These are phyloP conservation scores for Drosophila insularis DNA, from an alignment of 1,140 invertebrate genomes.

Conservation along the genomic window DNA sequence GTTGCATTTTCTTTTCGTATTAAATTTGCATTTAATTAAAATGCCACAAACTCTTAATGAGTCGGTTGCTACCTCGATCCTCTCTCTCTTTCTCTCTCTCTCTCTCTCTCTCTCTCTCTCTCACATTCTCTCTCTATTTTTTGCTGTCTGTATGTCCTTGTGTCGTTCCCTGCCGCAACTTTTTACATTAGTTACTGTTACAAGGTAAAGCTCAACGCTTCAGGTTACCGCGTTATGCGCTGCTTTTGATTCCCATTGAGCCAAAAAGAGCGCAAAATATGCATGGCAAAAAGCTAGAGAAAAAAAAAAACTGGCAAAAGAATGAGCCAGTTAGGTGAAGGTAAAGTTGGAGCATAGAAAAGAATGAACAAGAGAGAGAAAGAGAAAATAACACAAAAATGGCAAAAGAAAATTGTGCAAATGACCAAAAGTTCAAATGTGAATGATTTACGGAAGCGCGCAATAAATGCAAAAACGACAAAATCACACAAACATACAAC, in stretches of 20 bases:
- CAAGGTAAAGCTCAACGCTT: slow-evolving; percentile 51
- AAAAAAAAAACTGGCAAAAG: not conserved
- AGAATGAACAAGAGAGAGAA: not conserved
- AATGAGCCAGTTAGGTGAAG: not conserved
- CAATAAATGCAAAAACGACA: not conserved
- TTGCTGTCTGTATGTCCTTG: not conserved
- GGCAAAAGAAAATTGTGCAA: slow-evolving; percentile 48
- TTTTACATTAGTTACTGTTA: slow-evolving; percentile 61
- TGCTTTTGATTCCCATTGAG: slow-evolving; percentile 54
- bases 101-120: not conserved
- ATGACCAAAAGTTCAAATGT: slow-evolving; percentile 63
- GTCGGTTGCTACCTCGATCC: slow-evolving; percentile 24
- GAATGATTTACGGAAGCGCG: slow-evolving; percentile 50
- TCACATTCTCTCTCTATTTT: not conserved
- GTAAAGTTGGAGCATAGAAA: not conserved
- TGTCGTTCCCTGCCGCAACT: slow-evolving; percentile 29
- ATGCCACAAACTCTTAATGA: slow-evolving; percentile 65
- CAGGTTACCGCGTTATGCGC: slow-evolving; percentile 40
- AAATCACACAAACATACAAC: not conserved
- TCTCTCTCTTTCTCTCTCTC: not conserved
- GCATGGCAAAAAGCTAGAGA: slow-evolving; percentile 31
- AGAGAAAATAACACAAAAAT: not conserved
- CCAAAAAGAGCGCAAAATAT: slow-evolving; percentile 59
- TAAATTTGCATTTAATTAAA: slow-evolving; percentile 68
- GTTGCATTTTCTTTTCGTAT: slow-evolving; percentile 58